Conservation (phyloP, 2,888 invertebrate species). For the Acanthacorydalis orientalis region DNA sequence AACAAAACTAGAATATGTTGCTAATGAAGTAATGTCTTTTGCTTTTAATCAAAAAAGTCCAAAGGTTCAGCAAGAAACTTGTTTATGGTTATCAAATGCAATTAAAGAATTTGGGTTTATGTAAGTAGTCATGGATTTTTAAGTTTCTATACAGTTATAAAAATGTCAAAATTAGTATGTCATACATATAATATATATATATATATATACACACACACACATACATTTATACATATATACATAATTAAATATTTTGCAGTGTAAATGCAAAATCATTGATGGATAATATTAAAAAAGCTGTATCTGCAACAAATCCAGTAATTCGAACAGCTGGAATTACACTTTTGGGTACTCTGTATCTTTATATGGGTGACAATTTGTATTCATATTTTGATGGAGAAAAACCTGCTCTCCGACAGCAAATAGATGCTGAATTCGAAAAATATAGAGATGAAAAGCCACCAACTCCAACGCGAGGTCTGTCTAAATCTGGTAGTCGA, state of each 20-base stretch:
- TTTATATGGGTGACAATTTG: slow-evolving; percentile 63
- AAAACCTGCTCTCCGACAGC: slow-evolving; percentile 66
- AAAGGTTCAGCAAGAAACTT: slow-evolving; percentile 73
- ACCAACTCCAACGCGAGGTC: slow-evolving; percentile 54
- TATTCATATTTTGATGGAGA: slow-evolving; percentile 72
- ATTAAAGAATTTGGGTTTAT: slow-evolving; percentile 76
- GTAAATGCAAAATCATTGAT: slow-evolving; percentile 57
- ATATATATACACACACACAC: too few relatives aligned
- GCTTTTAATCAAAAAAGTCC: slow-evolving; percentile 80
- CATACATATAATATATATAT: too few relatives aligned
- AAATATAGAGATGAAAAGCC: slow-evolving; percentile 62
- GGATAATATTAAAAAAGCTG: slow-evolving; percentile 65
- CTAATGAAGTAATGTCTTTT: slow-evolving; percentile 50
- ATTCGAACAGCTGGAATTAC: slow-evolving; percentile 63
- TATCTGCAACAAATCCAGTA: slow-evolving; percentile 69
- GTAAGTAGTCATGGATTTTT: slow-evolving; percentile 30
- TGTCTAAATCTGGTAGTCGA: slow-evolving; percentile 34
- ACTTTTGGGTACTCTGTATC: slow-evolving; percentile 58
- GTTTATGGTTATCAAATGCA: slow-evolving; percentile 62
- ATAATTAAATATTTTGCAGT: slow-evolving; percentile 24
- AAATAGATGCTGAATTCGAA: slow-evolving; percentile 73
- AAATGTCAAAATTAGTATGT: too few relatives aligned
- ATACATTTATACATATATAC: too few relatives aligned
- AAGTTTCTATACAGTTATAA: too few relatives aligned
- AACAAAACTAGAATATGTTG: slow-evolving; percentile 55